Evolutionary conservation across 2,888 invertebrate species (phyloP).

Genomic region (Ypsolopha scabrella): DNA sequence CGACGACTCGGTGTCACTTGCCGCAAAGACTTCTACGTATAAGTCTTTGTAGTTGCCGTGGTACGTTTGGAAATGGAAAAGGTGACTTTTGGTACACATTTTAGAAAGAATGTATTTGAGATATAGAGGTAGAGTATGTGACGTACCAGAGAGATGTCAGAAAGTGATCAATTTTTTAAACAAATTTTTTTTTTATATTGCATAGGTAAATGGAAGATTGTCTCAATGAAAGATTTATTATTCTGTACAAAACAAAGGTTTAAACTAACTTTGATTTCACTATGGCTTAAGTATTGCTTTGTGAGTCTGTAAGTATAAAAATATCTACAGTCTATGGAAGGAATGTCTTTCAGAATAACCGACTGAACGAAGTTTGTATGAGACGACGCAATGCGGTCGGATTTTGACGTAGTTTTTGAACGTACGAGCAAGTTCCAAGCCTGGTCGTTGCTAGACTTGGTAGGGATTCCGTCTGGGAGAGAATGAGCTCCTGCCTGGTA

Average conservation of each 20-base stretch:
- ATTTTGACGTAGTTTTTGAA: background rate
- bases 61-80: background rate
- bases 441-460: background rate
- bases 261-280: background rate
- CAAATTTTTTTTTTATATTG: too few relatives aligned
- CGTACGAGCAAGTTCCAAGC: background rate
- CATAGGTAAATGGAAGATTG: too few relatives aligned
- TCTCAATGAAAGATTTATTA: too few relatives aligned
- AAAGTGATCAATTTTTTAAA: too few relatives aligned
- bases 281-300: too few relatives aligned
- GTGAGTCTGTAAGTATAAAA: background rate
- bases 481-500: background rate
- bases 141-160: too few relatives aligned
- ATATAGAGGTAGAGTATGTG: too few relatives aligned
- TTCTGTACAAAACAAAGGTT: background rate
- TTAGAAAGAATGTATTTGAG: background rate
- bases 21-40: too few relatives aligned
- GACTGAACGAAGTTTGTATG: background rate
- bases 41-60: too few relatives aligned
- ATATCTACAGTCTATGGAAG: too few relatives aligned
- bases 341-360: too few relatives aligned
- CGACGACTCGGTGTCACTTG: background rate
- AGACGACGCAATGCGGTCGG: background rate
- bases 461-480: background rate
- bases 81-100: background rate